Percentiles rank a stretch among this genome's conserved stretches.
phyloP scores from a whole-genome alignment of 1,140 invertebrate genomes.

The Contarinia nasturtii region DNA sequence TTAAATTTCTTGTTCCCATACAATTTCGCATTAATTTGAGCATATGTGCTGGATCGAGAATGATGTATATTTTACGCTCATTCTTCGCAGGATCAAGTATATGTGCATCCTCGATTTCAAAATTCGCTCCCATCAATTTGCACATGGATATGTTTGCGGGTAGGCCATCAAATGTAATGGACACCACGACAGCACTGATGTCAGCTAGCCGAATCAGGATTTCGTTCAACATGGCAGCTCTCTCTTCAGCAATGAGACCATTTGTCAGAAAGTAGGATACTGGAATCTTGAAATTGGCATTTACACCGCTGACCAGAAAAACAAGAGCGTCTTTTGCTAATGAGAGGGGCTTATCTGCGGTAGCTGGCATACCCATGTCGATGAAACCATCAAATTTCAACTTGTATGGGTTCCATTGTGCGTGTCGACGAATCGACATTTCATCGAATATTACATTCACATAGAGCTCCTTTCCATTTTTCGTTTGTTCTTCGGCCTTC shows the following conservation, averaged over 20 bases:
- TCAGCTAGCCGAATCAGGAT: not conserved
- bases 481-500: not conserved
- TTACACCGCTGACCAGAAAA: not conserved
- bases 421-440: not conserved
- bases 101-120: not conserved
- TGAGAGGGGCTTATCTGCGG: not conserved
- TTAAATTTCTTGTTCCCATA: not conserved
- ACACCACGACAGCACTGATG: not conserved
- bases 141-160: not conserved
- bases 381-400: not conserved
- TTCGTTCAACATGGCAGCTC: not conserved
- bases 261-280: not conserved
- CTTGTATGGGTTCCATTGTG: not conserved
- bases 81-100: not conserved
- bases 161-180: not conserved
- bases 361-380: not conserved
- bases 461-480: not conserved
- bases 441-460: not conserved
- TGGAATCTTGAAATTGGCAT: not conserved
- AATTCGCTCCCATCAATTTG: not conserved
- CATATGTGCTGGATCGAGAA: not conserved
- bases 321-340: conserved; percentile 7
- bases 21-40: not conserved
- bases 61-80: not conserved
- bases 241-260: not conserved